phyloP scores from a whole-genome alignment of 2,797 vertebrate genomes.

The Tragelaphus eurycerus region DNA sequence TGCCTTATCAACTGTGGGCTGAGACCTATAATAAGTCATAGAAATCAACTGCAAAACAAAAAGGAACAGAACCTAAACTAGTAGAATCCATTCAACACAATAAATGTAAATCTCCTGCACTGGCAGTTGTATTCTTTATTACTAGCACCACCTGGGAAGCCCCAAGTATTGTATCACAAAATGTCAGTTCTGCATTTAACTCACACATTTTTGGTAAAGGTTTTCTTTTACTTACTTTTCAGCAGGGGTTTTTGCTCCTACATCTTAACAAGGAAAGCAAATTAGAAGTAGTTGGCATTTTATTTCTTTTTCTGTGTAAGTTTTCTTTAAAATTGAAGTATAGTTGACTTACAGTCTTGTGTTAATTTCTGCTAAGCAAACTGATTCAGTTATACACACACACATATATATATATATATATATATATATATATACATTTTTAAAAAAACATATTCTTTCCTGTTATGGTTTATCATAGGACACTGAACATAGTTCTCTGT shows the following conservation, averaged over 20 bases:
- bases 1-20: not conserved
- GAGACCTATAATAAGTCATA: not conserved
- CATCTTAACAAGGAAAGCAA: not conserved
- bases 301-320: not conserved
- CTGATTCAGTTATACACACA: not conserved
- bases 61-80: not conserved
- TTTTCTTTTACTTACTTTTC: not conserved
- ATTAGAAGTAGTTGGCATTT: not conserved
- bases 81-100: not conserved
- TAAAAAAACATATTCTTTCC: not conserved
- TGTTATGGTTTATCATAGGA: not conserved
- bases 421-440: not conserved
- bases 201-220: not conserved
- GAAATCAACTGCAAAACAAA: not conserved
- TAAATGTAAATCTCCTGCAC: not conserved
- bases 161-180: not conserved
- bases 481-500: not conserved
- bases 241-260: not conserved
- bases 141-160: not conserved
- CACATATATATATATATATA: fast-evolving
- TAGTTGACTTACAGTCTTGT: not conserved
- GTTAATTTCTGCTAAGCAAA: not conserved
- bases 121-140: not conserved
- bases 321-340: not conserved
- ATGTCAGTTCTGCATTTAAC: not conserved